A percentile compares a stretch with the other conserved stretches of the same genome.
These are phyloP conservation scores for Monochamus saltuarius DNA, from an alignment of 1,140 invertebrate species.

Conservation along the genomic window DNA sequence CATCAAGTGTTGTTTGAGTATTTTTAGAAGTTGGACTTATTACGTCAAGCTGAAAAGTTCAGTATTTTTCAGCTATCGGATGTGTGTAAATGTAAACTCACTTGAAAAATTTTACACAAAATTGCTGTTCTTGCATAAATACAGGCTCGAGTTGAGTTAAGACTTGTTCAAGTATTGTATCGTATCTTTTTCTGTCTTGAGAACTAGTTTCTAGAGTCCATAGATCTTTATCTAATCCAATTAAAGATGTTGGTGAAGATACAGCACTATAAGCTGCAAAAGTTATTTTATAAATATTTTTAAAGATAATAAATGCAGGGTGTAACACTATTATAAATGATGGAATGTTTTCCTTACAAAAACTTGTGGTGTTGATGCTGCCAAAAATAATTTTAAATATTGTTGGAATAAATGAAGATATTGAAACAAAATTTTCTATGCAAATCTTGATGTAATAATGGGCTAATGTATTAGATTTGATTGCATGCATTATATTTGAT, in stretches of 20 bases:
- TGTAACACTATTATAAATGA: no score
- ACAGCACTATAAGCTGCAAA: conserved; percentile 29
- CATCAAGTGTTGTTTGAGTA: conserved; percentile 58
- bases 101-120: conserved; percentile 90
- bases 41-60: conserved; percentile 62
- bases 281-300: conserved; percentile 10
- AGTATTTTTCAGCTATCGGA: neutral
- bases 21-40: conserved; percentile 57
- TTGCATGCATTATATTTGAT: no score
- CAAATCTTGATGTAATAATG: no score
- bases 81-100: conserved; percentile 10
- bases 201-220: conserved; percentile 60
- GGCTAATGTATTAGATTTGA: no score
- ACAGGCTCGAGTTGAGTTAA: conserved; percentile 87
- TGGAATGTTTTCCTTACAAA: no score
- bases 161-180: conserved; percentile 76
- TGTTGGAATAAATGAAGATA: no score
- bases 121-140: conserved; percentile 93
- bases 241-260: conserved; percentile 51
- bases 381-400: no score
- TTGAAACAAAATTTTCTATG: no score
- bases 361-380: no score
- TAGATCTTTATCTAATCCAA: conserved; percentile 62
- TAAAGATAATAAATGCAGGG: no score
- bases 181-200: conserved; percentile 62